Conservation (phyloP, 2,888 invertebrate genomes). For the Tipula confusa region DNA sequence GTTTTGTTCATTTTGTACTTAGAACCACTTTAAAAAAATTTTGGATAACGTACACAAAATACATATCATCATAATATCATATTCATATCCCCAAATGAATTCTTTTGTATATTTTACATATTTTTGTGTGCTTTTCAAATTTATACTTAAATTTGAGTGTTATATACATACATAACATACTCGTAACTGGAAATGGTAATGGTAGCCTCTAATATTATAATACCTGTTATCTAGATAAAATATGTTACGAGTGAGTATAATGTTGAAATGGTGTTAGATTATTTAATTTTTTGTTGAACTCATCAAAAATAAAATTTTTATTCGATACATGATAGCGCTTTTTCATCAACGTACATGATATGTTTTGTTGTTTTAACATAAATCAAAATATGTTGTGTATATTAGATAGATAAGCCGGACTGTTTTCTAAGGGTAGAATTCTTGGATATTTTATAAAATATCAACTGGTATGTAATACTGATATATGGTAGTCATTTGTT, state of each 20-base stretch:
- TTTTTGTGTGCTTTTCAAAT: neutral
- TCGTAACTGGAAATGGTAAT: neutral
- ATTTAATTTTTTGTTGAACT: neutral
- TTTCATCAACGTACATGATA: neutral
- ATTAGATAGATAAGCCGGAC: too few relatives aligned
- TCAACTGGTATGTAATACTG: too few relatives aligned
- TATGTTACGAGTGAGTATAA: too few relatives aligned
- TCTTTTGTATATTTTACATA: neutral
- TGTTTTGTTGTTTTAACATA: neutral
- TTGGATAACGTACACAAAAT: neutral
- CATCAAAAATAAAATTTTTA: constrained; percentile 3
- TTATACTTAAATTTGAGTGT: neutral
- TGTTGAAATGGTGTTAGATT: neutral
- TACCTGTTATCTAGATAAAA: neutral
- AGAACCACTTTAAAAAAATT: constrained; percentile 25
- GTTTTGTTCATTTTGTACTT: neutral
- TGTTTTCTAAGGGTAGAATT: too few relatives aligned
- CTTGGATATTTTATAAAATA: too few relatives aligned
- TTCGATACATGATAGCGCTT: neutral
- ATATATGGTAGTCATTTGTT: too few relatives aligned
- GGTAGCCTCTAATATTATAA: neutral
- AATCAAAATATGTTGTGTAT: too few relatives aligned
- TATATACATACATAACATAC: neutral
- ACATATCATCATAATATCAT: constrained; percentile 3
- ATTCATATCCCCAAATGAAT: constrained; percentile 12